Evolutionary conservation across 2,113 vertebrate genomes (phyloP), one percentile per base, ranked within the genome.

Genomic region (Tetrao urogallus): DNA sequence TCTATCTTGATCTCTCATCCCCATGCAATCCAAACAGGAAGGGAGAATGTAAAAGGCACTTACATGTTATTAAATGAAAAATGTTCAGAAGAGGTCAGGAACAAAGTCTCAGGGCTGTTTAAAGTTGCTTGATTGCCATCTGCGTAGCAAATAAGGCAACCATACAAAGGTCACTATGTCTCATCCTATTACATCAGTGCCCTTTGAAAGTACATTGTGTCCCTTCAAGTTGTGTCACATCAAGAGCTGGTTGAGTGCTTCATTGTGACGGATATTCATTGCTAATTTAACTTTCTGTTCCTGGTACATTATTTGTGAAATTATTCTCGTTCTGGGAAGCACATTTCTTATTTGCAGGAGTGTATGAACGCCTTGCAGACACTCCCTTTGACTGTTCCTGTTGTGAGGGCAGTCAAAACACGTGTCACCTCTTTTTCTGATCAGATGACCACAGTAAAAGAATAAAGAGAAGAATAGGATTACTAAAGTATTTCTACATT

Each of bases 131-230:
- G 93, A 95, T 92, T 95, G 95, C 93, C 87, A 92, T 78, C 92
- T 90, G 83, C 86, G 94, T 86, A 93, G 93, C 92, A 89, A 95
- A 95, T 95, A 95, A 94, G 90, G 92, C 86, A 94, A 80, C 90
- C 90, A 85, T 92, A 90, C 92, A 96, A 97, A 95, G 94, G 94
- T 97, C 92, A 95, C 89, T 11, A 40, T 88, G 94, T 95, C 95
- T 95, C 95, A 94, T 95, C 96, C 88, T 94, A 93, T 97, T 96
- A 95, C 92, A 96, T 97, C 95, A 96, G 88, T 92, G 94, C 92
- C 93, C 94, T 96, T 97, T 95, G 93, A 93, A 86, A 97, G 93
- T 94, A 95, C 95, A 93, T 91, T 94, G 93, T 96, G 95, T 97
- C 94, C 94, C 90, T 94, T 96, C 91, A 91, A 94, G 93, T 95